These are phyloP conservation scores for Pharmacophagus antenor DNA, from an alignment of 2,888 invertebrate species.

Conservation along the genomic window DNA sequence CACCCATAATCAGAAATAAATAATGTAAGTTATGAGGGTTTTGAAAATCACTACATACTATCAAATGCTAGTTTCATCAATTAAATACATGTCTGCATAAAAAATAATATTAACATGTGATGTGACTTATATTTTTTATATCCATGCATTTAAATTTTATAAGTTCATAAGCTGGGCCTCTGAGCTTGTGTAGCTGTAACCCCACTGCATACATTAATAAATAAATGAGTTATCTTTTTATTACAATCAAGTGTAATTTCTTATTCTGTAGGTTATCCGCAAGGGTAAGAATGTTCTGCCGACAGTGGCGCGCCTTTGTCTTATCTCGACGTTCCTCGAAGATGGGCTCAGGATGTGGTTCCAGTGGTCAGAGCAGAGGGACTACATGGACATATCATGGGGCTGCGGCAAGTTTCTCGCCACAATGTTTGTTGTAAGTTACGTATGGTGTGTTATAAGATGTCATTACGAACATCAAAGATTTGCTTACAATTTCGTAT, in stretches of 20 bases:
- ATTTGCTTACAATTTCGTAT: not conserved
- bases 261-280: constrained; percentile 88
- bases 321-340: constrained; percentile 99
- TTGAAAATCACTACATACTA: too few relatives aligned
- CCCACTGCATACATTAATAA: too few relatives aligned
- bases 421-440: constrained; percentile 92
- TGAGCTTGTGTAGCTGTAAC: too few relatives aligned
- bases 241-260: not conserved
- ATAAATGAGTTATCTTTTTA: too few relatives aligned
- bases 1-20: too few relatives aligned
- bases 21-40: too few relatives aligned
- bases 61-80: too few relatives aligned
- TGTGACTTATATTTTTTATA: too few relatives aligned
- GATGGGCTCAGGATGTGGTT: constrained; percentile 99
- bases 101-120: too few relatives aligned
- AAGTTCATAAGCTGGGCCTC: too few relatives aligned
- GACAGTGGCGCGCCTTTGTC: constrained; percentile 96
- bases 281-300: constrained; percentile 96
- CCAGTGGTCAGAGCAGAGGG: constrained; percentile 98
- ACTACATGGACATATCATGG: constrained; percentile 99
- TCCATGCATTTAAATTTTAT: too few relatives aligned
- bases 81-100: too few relatives aligned
- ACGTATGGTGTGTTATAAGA: not conserved
- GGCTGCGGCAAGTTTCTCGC: constrained; percentile 96
- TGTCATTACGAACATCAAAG: not conserved